Evolutionary conservation across 2,797 vertebrate species (phyloP), one percentile per base, ranked within the genome.

Genomic region (Pseudomugil gertrudae): DNA sequence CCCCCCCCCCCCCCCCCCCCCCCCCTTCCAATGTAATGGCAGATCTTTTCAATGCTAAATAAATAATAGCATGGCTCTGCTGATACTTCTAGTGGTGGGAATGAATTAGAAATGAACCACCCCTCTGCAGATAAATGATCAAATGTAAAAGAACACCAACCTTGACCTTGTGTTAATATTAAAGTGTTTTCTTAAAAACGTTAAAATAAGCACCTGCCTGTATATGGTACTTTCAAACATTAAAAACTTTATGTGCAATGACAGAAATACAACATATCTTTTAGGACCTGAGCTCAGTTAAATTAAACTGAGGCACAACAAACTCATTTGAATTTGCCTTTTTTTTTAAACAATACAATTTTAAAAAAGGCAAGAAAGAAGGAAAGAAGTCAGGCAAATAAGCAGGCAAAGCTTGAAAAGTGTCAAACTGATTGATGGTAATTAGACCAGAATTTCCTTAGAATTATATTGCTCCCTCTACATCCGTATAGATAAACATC

Each of bases 31-130:
- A 66, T 83, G 84, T 89, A 88, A 90, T 85, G 71, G 79, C 57
- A 61, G 76, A 88, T 83, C 87, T 90, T 89, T 80, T 89, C 79
- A 85, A 83, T 85, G 74, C 62, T 55, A 70, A 83, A 77, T 84
- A 86, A 86, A 92, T 87, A 80, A 85, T 73, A 40, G 66, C 74
- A 67, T 73, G 73, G 66, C 74, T 72, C 58, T 35, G 14, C 21
- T 62, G 66, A 45, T 76, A 57, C 68, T 64, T 61, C 65, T 69
- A 36, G 74, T 60, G 69, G 57, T 55, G 67, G 63, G 63, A 66
- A 83, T 85, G 79, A 85, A 87, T 86, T 80, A 85, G 43, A 72
- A 58, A 59, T 38, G 23, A 58, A 27, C 53, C 35, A 33, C 38
- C 27, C 38, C 27, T 3, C 35, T 38, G 14, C 3, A 73, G 65